Percentiles rank a stretch among this genome's conserved stretches.
phyloP scores from a whole-genome alignment of 2,888 invertebrate species.

The Coelogynopora nodosa region DNA sequence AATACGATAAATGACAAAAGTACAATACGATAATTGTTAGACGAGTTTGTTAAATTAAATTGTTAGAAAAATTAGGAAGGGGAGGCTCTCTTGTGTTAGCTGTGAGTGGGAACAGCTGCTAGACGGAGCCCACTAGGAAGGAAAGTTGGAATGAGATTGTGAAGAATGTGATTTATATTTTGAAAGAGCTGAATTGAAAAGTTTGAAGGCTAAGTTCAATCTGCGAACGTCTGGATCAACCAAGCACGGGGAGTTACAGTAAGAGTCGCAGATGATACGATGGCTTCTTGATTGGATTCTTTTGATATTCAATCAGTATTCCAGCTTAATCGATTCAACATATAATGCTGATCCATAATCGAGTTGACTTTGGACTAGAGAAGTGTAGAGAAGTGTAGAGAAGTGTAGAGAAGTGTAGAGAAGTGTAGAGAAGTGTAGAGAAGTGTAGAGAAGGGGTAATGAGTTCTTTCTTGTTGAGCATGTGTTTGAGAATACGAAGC shows the following conservation, averaged over 20 bases:
- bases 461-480: no score
- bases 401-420: no score
- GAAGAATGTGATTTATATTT: not conserved
- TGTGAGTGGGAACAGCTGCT: not conserved
- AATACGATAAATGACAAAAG: no score
- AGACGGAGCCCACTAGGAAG: not conserved
- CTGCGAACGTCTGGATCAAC: not conserved
- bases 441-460: no score
- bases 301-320: not conserved
- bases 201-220: no score
- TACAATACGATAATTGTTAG: no score
- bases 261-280: constrained; percentile 13
- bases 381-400: not conserved
- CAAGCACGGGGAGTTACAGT: not conserved
- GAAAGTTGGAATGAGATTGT: not conserved
- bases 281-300: not conserved
- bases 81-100: not conserved
- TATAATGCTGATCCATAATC: not conserved
- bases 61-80: not conserved
- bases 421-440: no score
- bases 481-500: no score
- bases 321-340: not conserved
- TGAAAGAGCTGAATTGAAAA: not conserved
- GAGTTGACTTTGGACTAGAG: not conserved
- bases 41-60: not conserved